Base-by-base conservation (phyloP, 2,797 vertebrate species). In the Alectoris magna region DNA sequence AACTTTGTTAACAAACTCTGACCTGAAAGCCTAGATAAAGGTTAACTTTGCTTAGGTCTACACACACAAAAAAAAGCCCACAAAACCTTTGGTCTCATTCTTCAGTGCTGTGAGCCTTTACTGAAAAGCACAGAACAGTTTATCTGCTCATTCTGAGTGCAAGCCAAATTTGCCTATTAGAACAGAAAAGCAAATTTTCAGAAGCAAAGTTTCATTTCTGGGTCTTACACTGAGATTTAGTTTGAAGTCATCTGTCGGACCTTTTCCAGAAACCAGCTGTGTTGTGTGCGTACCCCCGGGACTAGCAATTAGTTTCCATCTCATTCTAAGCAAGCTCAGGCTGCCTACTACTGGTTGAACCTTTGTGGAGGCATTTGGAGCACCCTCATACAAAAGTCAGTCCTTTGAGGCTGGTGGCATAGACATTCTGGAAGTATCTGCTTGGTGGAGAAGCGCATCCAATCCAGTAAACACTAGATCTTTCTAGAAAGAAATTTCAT, bases 341-440 rank as follows among this genome's bases (percentile, higher is more conserved):
- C n/a, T 58, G 23, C 19, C 38, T 38, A 44, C 55, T 58, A 9
- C 38, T 74, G 43, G 19, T 41, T 71, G 78, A 17, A 58, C 3
- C 23, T 51, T 62, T 58, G 56, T 53, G 69, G 48, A 91, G 78
- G 31, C 23, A 58, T 23, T 39, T 24, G 72, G 36, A 15, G 7
- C 21, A 81, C 12, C 5, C 4, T 27, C 83, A 62, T 24, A 29
- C 24, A 46, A 56, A 34, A 15, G 3, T 72, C 56, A 81, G 0
- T 11, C 7, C 23, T 31, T 7, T 38, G 41, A 74, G 8, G 58
- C n/a, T 62, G 12, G 16, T 38, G 49, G 6, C n/a, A 56, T 17
- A 55, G n/a, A 64, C 84, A 59, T 77, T 14, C 41, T 29, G 36
- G 27, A 60, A 0, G 0, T 48, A 46, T 26, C 49, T 1, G 1